Evolutionary conservation across 2,888 invertebrate species (phyloP).

Genomic region (Tachina lurida): DNA sequence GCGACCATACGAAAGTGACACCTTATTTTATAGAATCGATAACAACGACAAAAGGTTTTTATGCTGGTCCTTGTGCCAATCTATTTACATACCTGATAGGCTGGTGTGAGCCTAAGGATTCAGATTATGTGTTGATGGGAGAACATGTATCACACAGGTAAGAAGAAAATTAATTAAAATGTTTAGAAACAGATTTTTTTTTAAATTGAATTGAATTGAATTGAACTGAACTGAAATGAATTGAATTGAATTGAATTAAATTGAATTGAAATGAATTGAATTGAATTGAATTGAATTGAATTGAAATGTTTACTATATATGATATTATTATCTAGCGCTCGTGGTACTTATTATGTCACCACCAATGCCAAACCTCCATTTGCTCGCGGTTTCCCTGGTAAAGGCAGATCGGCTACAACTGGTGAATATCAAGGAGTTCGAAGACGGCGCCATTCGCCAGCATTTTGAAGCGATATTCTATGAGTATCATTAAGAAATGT

Average conservation of each 20-base stretch:
- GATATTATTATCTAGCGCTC: conserved; percentile 84
- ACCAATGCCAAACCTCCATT: conserved; percentile 93
- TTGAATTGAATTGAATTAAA: too few species aligned
- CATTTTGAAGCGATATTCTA: conserved; percentile 38
- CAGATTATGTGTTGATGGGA: conserved; percentile 93
- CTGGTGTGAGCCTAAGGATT: conserved; percentile 91
- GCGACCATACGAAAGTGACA: conserved; percentile 95
- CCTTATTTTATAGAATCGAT: conserved; percentile 96
- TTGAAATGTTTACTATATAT: conserved; percentile 31
- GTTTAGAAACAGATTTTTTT: not conserved
- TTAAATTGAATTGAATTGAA: too few species aligned
- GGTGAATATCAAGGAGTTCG: conserved; percentile 81
- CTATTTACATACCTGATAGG: conserved; percentile 92
- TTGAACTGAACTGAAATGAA: too few species aligned
- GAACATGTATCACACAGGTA: conserved; percentile 91
- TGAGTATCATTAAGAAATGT: not conserved
- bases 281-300: too few species aligned
- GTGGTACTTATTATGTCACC: conserved; percentile 94
- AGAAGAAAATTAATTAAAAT: conserved; percentile 83
- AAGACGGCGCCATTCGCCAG: conserved; percentile 70
- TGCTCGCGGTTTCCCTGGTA: conserved; percentile 91
- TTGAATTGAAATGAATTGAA: not conserved
- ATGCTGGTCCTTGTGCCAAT: conserved; percentile 92
- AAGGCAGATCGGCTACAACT: conserved; percentile 82
- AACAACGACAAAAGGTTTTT: conserved; percentile 90